These are phyloP conservation scores for Leuciscus waleckii DNA, from an alignment of 2,797 vertebrate species.

Conservation along the genomic window DNA sequence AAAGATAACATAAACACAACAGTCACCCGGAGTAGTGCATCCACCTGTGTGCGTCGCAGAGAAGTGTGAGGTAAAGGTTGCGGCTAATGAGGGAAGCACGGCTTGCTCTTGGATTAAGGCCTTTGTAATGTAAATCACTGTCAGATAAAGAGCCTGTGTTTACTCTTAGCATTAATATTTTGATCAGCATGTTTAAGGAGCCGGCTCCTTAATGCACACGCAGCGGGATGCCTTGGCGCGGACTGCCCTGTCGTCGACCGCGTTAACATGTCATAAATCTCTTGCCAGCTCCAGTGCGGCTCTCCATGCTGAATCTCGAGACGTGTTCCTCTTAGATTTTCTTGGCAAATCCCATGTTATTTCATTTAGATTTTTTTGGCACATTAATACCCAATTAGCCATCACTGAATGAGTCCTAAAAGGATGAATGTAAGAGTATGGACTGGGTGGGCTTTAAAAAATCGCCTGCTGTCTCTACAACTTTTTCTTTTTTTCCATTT, in stretches of 20 bases:
- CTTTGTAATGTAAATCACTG: slow-evolving; percentile 87
- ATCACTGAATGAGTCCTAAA: slow-evolving; percentile 70
- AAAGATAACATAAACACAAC: slow-evolving; percentile 92
- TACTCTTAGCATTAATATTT: slow-evolving; percentile 89
- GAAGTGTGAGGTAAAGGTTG: slow-evolving; percentile 87
- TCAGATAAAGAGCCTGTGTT: slow-evolving; percentile 87
- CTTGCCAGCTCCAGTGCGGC: slow-evolving; percentile 72
- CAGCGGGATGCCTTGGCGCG: slow-evolving; percentile 77
- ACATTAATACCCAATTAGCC: slow-evolving; percentile 78
- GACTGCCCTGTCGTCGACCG: slow-evolving; percentile 76
- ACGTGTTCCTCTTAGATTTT: slow-evolving; percentile 72
- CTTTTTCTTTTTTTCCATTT: slow-evolving; percentile 51
- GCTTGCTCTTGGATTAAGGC: slow-evolving; percentile 82
- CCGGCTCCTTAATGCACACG: slow-evolving; percentile 89
- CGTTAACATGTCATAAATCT: slow-evolving; percentile 87
- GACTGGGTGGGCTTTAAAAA: slow-evolving; percentile 61
- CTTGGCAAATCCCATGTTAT: slow-evolving; percentile 76
- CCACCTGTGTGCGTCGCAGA: slow-evolving; percentile 86
- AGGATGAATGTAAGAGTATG: slow-evolving; percentile 60
- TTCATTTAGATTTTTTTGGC: slow-evolving; percentile 75
- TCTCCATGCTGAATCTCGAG: slow-evolving; percentile 74
- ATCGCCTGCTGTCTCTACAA: slow-evolving; percentile 50
- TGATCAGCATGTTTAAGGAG: slow-evolving; percentile 89
- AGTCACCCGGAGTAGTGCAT: slow-evolving; percentile 80
- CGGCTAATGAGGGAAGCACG: slow-evolving; percentile 85